Conservation (phyloP, 2,113 vertebrate genomes). For the Nicator chloris region DNA sequence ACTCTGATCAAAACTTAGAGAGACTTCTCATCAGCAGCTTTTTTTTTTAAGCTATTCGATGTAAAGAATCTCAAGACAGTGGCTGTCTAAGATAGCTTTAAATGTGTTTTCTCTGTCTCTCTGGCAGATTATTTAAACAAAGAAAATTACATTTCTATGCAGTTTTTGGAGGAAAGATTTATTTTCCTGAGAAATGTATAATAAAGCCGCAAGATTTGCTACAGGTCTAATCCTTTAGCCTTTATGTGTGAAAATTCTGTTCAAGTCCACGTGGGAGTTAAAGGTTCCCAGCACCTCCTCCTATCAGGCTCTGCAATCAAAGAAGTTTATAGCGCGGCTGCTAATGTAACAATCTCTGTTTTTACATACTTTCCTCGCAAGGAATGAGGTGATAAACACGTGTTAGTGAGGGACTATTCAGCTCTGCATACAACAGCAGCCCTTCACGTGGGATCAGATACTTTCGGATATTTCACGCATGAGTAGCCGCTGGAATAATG, state of each 20-base stretch:
- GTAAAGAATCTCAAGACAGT: neutral
- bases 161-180: neutral
- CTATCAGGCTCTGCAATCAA: neutral
- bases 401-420: neutral
- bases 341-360: neutral
- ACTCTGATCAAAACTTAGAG: slow-evolving; percentile 7
- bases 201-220: neutral
- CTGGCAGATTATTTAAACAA: slow-evolving; percentile 22
- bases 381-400: slow-evolving; percentile 1
- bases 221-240: neutral
- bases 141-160: neutral
- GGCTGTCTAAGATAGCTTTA: neutral
- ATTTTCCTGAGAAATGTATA: neutral
- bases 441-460: neutral
- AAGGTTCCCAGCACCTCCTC: neutral
- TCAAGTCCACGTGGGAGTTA: neutral
- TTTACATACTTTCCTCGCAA: neutral
- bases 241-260: neutral
- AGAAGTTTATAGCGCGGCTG: neutral
- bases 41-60: neutral
- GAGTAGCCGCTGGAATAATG: slow-evolving; percentile 8
- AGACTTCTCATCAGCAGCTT: neutral
- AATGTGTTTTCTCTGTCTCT: neutral
- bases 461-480: neutral
- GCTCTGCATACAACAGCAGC: neutral